Conservation (phyloP, 2,113 vertebrate species). For the Mirza zaza region DNA sequence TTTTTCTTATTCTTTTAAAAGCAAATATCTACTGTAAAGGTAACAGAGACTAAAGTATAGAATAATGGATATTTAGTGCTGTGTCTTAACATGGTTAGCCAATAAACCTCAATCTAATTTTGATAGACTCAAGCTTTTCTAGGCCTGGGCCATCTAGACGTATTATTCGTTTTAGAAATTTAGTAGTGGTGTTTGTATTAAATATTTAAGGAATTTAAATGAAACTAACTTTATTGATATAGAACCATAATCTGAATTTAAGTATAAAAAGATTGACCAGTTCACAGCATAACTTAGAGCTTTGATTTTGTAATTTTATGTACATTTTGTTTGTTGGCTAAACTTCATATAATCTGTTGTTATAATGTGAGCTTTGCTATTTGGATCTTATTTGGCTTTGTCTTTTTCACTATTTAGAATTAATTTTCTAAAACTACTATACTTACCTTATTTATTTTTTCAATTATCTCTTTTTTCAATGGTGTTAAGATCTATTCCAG, state of each 20-base stretch:
- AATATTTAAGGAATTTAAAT: slow-evolving; percentile 50
- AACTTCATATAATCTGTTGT: neutral
- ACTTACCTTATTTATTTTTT: slow-evolving; percentile 63
- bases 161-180: slow-evolving; percentile 49
- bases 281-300: neutral
- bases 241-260: slow-evolving; percentile 64
- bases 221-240: slow-evolving; percentile 35
- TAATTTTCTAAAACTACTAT: slow-evolving; percentile 62
- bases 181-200: slow-evolving; percentile 51
- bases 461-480: slow-evolving; percentile 70
- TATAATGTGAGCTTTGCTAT: neutral
- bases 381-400: slow-evolving; percentile 60
- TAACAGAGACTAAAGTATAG: neutral
- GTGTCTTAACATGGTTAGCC: neutral
- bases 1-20: slow-evolving; percentile 37
- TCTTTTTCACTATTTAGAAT: slow-evolving; percentile 61
- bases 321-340: slow-evolving; percentile 41
- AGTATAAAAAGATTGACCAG: slow-evolving; percentile 11
- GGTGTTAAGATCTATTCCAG: slow-evolving; percentile 68
- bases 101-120: neutral
- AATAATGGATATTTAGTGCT: neutral
- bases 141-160: slow-evolving; percentile 37
- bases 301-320: slow-evolving; percentile 54
- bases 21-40: neutral
- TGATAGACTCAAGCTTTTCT: slow-evolving; percentile 47